phyloP scores from a whole-genome alignment of 1,140 invertebrate species.

The Ruditapes philippinarum region DNA sequence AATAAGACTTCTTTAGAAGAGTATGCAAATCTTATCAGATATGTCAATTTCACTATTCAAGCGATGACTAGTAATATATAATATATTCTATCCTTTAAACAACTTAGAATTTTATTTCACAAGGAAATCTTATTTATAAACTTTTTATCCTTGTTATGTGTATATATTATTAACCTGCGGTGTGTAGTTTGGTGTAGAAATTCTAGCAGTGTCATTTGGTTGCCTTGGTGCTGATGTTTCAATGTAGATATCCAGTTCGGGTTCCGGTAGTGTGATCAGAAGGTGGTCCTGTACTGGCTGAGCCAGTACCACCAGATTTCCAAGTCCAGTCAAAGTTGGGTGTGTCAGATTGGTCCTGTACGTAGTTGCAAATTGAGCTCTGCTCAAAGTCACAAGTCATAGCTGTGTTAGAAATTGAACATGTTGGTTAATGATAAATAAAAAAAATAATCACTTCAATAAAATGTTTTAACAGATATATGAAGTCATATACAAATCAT shows the following conservation, averaged over 20 bases:
- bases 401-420: slow-evolving; percentile 29
- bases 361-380: slow-evolving; percentile 65
- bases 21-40: too few relatives aligned
- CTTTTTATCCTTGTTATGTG: too few relatives aligned
- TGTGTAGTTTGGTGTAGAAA: slow-evolving; percentile 87
- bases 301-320: slow-evolving; percentile 4
- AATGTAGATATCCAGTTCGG: slow-evolving; percentile 54
- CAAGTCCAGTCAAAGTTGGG: slow-evolving; percentile 60
- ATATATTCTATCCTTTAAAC: too few relatives aligned
- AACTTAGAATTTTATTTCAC: too few relatives aligned
- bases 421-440: too few relatives aligned
- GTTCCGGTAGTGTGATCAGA: slow-evolving; percentile 62
- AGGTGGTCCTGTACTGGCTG: slow-evolving; percentile 42
- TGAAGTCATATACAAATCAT: too few relatives aligned
- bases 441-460: too few relatives aligned
- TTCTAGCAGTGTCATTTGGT: slow-evolving; percentile 89
- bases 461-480: too few relatives aligned
- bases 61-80: too few relatives aligned
- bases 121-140: too few relatives aligned
- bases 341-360: slow-evolving; percentile 70
- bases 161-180: slow-evolving; percentile 67
- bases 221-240: slow-evolving; percentile 69
- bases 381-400: slow-evolving; percentile 64
- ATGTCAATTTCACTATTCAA: too few relatives aligned
- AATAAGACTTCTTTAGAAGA: too few relatives aligned